phyloP scores from a whole-genome alignment of 2,797 vertebrate genomes.

The Girardinus metallicus region DNA sequence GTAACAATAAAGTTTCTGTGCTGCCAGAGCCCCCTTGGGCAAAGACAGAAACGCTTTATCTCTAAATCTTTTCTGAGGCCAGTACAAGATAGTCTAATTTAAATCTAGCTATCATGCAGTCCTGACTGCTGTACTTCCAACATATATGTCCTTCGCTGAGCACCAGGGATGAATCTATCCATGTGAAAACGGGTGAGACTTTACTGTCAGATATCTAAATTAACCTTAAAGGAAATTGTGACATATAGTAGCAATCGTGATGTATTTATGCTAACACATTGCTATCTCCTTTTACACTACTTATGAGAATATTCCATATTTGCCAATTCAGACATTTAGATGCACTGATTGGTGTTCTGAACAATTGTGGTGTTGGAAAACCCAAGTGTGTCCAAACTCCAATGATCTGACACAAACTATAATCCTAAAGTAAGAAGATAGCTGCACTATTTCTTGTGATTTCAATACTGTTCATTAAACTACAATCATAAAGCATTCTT shows the following conservation, averaged over 20 bases:
- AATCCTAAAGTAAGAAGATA: background rate
- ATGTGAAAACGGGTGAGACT: slow-evolving; percentile 9
- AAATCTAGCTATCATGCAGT: slow-evolving; percentile 5
- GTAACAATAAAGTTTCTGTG: slow-evolving; percentile 20
- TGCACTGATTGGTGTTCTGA: background rate
- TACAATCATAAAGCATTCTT: background rate
- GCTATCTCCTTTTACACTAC: slow-evolving; percentile 1
- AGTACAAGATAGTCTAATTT: slow-evolving; percentile 1
- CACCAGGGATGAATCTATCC: slow-evolving; percentile 23
- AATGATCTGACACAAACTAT: background rate
- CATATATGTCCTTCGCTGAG: background rate
- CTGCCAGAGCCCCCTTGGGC: slow-evolving; percentile 9
- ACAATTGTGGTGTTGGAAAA: background rate
- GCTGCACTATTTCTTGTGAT: background rate
- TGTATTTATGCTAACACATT: slow-evolving; percentile 20
- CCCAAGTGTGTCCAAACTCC: background rate
- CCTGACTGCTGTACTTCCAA: slow-evolving; percentile 11
- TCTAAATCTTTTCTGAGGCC: slow-evolving; percentile 18
- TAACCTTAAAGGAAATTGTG: background rate
- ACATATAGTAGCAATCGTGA: background rate
- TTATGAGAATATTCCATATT: background rate
- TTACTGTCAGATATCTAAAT: background rate
- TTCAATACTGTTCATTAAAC: background rate
- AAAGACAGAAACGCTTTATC: slow-evolving; percentile 3
- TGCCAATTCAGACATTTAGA: background rate